Conservation (phyloP, 1,140 invertebrate species). For the Pseudomyrmex concolor region DNA sequence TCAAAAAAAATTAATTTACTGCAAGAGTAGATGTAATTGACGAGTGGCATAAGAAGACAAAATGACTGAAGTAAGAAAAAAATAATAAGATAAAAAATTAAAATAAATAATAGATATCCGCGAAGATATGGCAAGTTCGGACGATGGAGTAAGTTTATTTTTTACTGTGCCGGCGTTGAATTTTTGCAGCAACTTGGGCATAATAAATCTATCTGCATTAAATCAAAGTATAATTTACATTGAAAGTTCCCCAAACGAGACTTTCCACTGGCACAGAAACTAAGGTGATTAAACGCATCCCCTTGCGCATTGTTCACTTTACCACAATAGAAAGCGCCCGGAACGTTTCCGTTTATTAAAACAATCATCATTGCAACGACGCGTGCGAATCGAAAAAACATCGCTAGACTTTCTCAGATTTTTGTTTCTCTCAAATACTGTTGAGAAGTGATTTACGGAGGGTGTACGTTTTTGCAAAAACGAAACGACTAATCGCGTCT, state of each 20-base stretch:
- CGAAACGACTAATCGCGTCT: conserved; percentile 15
- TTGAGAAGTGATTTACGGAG: conserved; percentile 66
- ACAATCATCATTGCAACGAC: no score
- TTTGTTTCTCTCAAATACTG: no score
- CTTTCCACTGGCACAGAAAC: conserved; percentile 60
- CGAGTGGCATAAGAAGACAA: not conserved
- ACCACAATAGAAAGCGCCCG: no score
- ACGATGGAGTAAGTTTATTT: not conserved
- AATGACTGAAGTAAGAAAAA: not conserved
- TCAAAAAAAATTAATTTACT: not conserved
- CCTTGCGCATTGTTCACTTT: conserved; percentile 42
- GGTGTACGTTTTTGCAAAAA: conserved; percentile 20
- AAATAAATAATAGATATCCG: conserved; percentile 3
- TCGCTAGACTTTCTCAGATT: no score
- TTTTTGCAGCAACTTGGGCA: not conserved
- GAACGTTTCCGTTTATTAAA: no score
- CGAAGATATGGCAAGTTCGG: not conserved
- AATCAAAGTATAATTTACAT: conserved; percentile 66
- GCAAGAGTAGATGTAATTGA: not conserved
- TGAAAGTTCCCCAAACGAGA: conserved; percentile 63
- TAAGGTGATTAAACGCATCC: conserved; percentile 67
- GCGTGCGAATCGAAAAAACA: no score
- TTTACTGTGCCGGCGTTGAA: not conserved
- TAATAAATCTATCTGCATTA: conserved; percentile 63
- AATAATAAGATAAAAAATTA: not conserved